Base-by-base conservation (phyloP, 2,113 vertebrate species). In the Pelmatolapia mariae region DNA sequence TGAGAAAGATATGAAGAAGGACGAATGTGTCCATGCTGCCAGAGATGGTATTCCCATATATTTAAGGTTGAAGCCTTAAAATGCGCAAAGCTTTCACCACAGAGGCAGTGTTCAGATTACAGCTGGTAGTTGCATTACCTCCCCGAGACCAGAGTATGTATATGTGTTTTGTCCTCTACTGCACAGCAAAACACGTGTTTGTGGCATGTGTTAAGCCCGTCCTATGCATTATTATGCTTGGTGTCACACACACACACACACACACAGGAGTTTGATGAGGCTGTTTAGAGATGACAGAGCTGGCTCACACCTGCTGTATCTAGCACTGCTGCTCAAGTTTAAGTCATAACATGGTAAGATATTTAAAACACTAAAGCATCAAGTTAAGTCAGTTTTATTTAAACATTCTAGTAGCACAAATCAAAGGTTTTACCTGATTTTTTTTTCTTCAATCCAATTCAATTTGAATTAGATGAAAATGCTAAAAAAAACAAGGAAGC, bases 161-260 rank as follows among this genome's bases (percentile, higher is more conserved):
- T 47, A 45, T 26, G 5, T 73, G 13, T 73, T 73, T 73, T 73
- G 38, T 76, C 40, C 43, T 76, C 71, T 29, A 29, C 9, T 76
- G 29, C 4, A 5, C 12, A 83, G 54, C 45, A 31, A 38, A 81
- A 56, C 88, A 90, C 57, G 79, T 90, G 90, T 66, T 87, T 63
- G 84, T 63, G 66, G 82, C 92, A 92, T 83, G 84, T 92, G 91
- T 86, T 10, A 19, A 76, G 68, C 24, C 26, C 1, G 4, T 29
- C 68, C 40, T 76, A 47, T 73, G 68, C 15, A 47, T 47, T 52
- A 15, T n/a, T 13, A 7, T 61, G 29, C 59, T 63, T 63, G 9
- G 59, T 63, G 59, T 10, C 45, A 47, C 12, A 43, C 11, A 43
- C 11, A 13, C 38, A 40, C 40, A 40, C n/a, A 54, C 24, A 57